Percentiles rank a stretch among this genome's conserved stretches.
Conservation (phyloP, 2,113 vertebrate genomes). For the human (Homo sapiens) region DNA sequence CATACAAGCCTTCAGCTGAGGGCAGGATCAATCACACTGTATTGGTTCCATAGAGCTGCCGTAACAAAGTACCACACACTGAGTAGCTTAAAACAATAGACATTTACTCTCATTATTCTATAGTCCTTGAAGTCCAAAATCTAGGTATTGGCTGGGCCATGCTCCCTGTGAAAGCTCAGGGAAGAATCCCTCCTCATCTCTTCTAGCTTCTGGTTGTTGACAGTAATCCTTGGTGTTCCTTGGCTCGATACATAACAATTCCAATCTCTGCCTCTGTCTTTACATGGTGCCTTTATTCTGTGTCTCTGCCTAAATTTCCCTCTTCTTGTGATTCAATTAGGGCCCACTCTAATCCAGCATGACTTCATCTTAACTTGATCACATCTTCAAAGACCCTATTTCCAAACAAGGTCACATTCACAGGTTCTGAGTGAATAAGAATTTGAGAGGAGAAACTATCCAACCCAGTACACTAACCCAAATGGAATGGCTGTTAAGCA, state of each 20-base stretch:
- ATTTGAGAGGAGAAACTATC: background rate
- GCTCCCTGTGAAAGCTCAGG: background rate
- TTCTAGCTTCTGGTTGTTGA: background rate
- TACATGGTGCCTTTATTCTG: background rate
- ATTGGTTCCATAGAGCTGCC: background rate
- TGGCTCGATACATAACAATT: background rate
- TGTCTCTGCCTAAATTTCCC: background rate
- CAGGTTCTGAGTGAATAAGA: background rate
- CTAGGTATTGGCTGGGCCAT: background rate
- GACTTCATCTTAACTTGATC: background rate
- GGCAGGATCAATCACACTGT: background rate
- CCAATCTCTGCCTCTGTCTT: background rate
- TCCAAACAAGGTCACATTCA: constrained; percentile 18
- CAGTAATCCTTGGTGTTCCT: background rate
- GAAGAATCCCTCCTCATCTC: background rate
- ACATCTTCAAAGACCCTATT: constrained; percentile 44
- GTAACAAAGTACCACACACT: background rate
- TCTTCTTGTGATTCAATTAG: background rate
- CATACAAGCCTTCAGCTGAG: background rate
- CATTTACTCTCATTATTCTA: background rate
- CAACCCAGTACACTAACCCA: background rate
- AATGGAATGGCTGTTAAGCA: background rate
- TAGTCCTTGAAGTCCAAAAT: constrained; percentile 1
- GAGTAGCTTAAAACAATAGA: background rate
- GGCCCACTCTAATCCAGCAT: background rate